Base-by-base conservation (phyloP, 2,113 vertebrate species). In the Martes martes region DNA sequence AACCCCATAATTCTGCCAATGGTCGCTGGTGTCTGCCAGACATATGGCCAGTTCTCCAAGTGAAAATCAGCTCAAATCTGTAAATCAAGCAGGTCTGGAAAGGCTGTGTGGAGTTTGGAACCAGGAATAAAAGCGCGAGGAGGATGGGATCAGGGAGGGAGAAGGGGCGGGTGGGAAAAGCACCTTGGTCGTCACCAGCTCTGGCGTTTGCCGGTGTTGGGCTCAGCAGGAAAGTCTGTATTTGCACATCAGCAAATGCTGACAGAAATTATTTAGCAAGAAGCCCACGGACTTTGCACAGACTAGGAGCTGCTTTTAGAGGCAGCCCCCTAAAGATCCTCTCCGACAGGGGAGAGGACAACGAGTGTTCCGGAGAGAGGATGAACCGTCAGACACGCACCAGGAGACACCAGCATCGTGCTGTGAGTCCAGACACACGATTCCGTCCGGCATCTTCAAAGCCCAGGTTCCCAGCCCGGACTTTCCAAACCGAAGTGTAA, bases 371-470 rank as follows among this genome's bases (percentile, higher is more conserved):
- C 79, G 0, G 80, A 33, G 45, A 31, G 24, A 36, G 9, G 42
- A 19, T 0, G 1, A 28, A 16, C 47, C 3, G 16, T 16, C 9
- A 31, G 50, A 3, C 9, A 31, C 2, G 0, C 26, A 1, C 9
- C 3, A 0, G 14, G 79, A 52, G 36, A 36, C 2, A 0, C 10
- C 0, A 7, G 39, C 36, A 0, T 2, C 0, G 0, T 0, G 0
- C 50, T 8, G 7, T 2, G n/a, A 16, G 31, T 28, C 33, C 6
- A 33, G 65, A 69, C 65, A 36, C 39, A 5, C 2, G 4, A 55
- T 2, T 26, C 0, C 0, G 0, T 16, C 55, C 36, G 15, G 9
- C 23, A 7, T 14, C 61, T n/a, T 36, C 84, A 15, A 19, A 9
- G 39, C 85, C 84, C 2, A 0, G 1, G 13, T 28, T 15, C 31